Evolutionary conservation across 1,140 invertebrate genomes (phyloP).

Genomic region (Trinorchestia longiramus): DNA sequence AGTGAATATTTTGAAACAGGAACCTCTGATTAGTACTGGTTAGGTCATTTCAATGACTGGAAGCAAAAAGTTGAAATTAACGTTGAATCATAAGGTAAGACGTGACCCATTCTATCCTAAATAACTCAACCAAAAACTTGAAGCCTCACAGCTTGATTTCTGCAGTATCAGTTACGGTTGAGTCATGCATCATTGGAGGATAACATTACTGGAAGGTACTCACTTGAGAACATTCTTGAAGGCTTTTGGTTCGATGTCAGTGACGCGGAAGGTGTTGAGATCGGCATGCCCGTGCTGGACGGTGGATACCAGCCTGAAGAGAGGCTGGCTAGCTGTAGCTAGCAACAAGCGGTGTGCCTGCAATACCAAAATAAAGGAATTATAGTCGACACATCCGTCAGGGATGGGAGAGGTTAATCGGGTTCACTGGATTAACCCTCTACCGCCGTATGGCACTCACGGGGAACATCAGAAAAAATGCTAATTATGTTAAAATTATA

Average conservation of each 20-base stretch:
- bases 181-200: too few relatives aligned
- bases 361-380: neutral
- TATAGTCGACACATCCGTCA: neutral
- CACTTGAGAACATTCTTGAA: constrained; percentile 65
- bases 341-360: constrained; percentile 61
- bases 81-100: too few relatives aligned
- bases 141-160: too few relatives aligned
- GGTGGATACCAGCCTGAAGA: constrained; percentile 62
- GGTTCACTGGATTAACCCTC: neutral
- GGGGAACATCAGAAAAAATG: neutral
- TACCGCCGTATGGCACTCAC: neutral
- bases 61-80: too few relatives aligned
- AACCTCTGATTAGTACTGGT: too few relatives aligned
- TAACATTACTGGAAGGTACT: constrained; percentile 31
- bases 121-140: too few relatives aligned
- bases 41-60: too few relatives aligned
- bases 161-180: too few relatives aligned
- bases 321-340: constrained; percentile 64
- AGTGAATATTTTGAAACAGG: too few relatives aligned
- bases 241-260: constrained; percentile 61
- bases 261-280: constrained; percentile 61
- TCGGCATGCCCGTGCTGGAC: constrained; percentile 57
- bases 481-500: neutral
- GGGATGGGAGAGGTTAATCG: neutral
- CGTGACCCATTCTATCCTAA: too few relatives aligned